phyloP scores from a whole-genome alignment of 2,797 vertebrate species.

The Semotilus atromaculatus region DNA sequence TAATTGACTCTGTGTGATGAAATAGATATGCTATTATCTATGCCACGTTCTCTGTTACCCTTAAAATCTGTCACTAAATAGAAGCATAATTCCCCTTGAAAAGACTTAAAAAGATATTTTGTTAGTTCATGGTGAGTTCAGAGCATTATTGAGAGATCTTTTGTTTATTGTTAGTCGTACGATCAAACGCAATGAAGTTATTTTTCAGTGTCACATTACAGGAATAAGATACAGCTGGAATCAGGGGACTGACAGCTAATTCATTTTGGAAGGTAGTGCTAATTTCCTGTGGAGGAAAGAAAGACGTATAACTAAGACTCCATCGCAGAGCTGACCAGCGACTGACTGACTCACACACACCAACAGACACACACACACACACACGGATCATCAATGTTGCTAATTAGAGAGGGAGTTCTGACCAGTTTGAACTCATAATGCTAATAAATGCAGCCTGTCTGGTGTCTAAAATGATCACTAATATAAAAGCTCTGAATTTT shows the following conservation, averaged over 20 bases:
- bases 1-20: not conserved
- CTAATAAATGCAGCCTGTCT: slow-evolving; percentile 45
- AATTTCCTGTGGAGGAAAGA: slow-evolving; percentile 5
- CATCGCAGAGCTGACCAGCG: not conserved
- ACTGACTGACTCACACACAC: slow-evolving; percentile 22
- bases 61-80: not conserved
- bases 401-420: slow-evolving; percentile 44
- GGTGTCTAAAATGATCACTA: slow-evolving; percentile 34
- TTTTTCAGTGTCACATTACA: slow-evolving; percentile 16
- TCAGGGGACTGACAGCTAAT: slow-evolving; percentile 12
- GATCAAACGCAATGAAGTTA: slow-evolving; percentile 18
- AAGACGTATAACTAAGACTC: slow-evolving; percentile 25
- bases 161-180: not conserved
- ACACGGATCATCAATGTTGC: slow-evolving; percentile 7
- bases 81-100: not conserved
- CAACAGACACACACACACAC: slow-evolving; percentile 25
- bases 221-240: not conserved
- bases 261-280: slow-evolving; percentile 7
- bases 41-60: no score
- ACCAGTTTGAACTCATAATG: slow-evolving; percentile 49
- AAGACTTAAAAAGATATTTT: not conserved
- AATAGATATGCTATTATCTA: no score
- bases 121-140: slow-evolving; percentile 4
- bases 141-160: not conserved
- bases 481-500: slow-evolving; percentile 26